phyloP scores from a whole-genome alignment of 2,888 invertebrate species.

The Amphipyra berbera region DNA sequence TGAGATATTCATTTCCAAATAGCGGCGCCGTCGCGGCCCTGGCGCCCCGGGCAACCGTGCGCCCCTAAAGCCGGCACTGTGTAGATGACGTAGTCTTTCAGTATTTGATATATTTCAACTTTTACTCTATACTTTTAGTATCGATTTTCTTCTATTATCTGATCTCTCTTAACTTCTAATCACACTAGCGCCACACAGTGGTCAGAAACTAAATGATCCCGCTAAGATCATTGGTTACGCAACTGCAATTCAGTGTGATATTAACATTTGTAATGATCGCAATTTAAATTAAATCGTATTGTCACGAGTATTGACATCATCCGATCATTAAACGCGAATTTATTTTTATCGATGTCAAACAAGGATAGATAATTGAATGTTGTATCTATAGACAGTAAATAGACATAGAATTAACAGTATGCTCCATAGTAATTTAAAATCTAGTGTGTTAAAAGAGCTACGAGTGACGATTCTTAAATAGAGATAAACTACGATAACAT shows the following conservation, averaged over 20 bases:
- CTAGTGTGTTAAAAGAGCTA: no score
- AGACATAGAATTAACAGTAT: no score
- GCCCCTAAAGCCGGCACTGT: no score
- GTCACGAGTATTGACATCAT: neutral
- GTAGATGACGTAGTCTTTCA: no score
- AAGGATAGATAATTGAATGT: neutral
- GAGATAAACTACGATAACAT: no score
- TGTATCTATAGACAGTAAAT: neutral
- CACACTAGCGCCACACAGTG: constrained; percentile 40
- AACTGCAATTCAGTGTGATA: constrained; percentile 28
- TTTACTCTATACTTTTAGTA: no score
- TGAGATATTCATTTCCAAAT: no score
- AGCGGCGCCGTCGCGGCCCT: no score
- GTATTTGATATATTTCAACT: no score
- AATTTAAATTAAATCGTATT: neutral
- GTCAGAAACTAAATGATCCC: constrained; percentile 23
- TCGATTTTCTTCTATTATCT: neutral
- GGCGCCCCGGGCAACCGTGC: no score
- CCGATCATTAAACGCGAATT: neutral
- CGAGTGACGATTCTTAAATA: no score
- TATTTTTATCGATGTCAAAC: neutral
- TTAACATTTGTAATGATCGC: constrained; percentile 12
- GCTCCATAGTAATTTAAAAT: no score
- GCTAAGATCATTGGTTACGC: neutral
- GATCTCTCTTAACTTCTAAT: neutral